Evolutionary conservation across 1,140 invertebrate genomes (phyloP).

Genomic region (Bursaphelenchus mucronatus): DNA sequence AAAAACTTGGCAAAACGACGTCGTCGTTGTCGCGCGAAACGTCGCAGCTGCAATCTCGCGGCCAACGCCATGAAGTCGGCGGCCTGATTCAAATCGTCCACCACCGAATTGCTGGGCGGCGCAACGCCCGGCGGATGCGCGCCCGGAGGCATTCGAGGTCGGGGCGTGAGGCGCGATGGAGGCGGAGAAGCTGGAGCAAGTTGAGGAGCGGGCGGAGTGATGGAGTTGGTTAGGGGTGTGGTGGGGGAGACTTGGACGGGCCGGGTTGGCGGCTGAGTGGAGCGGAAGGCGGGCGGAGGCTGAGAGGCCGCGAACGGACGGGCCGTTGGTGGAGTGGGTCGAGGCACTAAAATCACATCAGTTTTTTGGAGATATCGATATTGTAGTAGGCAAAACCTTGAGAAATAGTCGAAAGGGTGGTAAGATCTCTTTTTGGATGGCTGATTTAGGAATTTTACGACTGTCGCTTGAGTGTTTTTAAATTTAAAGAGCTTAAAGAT

Average conservation of each 20-base stretch:
- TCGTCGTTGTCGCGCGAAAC: constrained; percentile 18
- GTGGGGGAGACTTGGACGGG: neutral
- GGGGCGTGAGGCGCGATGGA: constrained; percentile 3
- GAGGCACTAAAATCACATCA: neutral
- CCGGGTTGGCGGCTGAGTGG: neutral
- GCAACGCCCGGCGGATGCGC: constrained; percentile 14
- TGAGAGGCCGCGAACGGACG: neutral
- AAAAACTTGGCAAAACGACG: constrained; percentile 23
- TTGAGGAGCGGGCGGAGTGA: constrained; percentile 1
- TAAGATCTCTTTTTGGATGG: too few species aligned
- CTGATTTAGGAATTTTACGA: too few species aligned
- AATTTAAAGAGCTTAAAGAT: too few species aligned
- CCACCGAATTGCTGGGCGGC: constrained; percentile 22
- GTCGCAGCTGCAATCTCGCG: constrained; percentile 13
- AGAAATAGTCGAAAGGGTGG: too few species aligned
- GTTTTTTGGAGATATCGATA: neutral
- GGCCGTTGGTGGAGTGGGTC: constrained; percentile 11
- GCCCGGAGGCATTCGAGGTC: constrained; percentile 10
- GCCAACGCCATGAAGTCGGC: constrained; percentile 23
- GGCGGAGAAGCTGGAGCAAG: constrained; percentile 7
- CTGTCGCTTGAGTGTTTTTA: too few species aligned
- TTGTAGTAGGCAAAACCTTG: too few species aligned
- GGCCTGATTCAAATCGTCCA: constrained; percentile 20
- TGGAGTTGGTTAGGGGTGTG: constrained; percentile 6
- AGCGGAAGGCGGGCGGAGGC: neutral